A percentile compares a stretch with the other conserved stretches of the same genome.
phyloP scores from a whole-genome alignment of 2,888 invertebrate species.

The Rhynchonema sp. region DNA sequence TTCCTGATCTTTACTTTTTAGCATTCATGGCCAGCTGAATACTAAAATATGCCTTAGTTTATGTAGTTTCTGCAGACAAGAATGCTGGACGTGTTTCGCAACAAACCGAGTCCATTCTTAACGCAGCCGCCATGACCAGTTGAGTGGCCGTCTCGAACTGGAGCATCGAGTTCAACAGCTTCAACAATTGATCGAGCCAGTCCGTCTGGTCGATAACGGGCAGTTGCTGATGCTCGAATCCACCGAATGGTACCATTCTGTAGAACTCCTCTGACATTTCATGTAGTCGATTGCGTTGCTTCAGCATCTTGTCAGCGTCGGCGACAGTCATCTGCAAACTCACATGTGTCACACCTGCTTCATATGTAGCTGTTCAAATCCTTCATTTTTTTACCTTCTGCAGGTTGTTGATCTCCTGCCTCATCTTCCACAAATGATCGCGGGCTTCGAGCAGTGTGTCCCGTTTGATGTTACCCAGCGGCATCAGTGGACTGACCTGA shows the following conservation, averaged over 20 bases:
- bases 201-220: slow-evolving; percentile 22
- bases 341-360: too few species aligned
- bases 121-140: slow-evolving; percentile 9
- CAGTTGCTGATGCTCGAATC: slow-evolving; percentile 23
- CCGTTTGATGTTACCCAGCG: slow-evolving; percentile 30
- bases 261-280: slow-evolving; percentile 35
- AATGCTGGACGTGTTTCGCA: too few species aligned
- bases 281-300: slow-evolving; percentile 8
- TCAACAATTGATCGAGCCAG: not conserved
- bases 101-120: too few species aligned
- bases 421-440: slow-evolving; percentile 27
- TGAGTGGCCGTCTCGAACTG: slow-evolving; percentile 12
- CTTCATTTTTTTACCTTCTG: not conserved
- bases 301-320: slow-evolving; percentile 6
- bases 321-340: too few species aligned
- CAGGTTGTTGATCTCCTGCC: slow-evolving; percentile 14
- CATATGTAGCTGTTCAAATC: too few species aligned
- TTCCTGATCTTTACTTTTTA: too few species aligned
- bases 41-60: too few species aligned
- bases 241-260: slow-evolving; percentile 32
- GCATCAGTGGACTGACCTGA: slow-evolving; percentile 16
- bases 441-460: slow-evolving; percentile 29
- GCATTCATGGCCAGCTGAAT: too few species aligned
- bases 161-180: slow-evolving; percentile 14
- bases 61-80: too few species aligned